Conservation (phyloP, 2,113 vertebrate species). For the Herpetotheres cachinnans region DNA sequence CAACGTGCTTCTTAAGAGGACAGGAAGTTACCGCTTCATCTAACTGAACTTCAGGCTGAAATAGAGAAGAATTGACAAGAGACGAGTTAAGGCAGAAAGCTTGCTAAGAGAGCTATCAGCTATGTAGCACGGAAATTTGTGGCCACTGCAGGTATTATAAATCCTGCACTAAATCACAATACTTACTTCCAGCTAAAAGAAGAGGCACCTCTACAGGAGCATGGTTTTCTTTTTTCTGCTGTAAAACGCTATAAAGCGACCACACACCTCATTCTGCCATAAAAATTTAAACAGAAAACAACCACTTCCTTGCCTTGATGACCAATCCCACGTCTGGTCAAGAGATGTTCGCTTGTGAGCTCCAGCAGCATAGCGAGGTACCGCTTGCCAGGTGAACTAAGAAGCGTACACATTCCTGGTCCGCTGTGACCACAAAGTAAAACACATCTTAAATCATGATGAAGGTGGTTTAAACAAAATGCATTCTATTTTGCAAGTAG, state of each 20-base stretch:
- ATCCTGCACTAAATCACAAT: background rate
- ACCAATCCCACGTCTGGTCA: background rate
- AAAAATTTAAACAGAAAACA: background rate
- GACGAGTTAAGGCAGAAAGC: background rate
- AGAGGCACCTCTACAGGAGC: background rate
- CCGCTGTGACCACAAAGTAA: background rate
- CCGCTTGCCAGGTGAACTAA: background rate
- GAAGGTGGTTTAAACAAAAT: background rate
- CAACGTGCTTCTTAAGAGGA: accelerated
- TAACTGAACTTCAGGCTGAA: background rate
- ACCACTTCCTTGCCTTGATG: background rate
- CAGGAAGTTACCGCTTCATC: background rate
- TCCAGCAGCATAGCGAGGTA: background rate
- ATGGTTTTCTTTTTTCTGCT: background rate
- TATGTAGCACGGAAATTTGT: background rate
- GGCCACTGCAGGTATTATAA: background rate
- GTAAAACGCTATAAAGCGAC: background rate
- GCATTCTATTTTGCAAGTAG: background rate
- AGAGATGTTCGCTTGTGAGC: accelerated
- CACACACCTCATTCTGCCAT: background rate
- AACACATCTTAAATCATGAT: accelerated
- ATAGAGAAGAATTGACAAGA: background rate
- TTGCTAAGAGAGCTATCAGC: background rate
- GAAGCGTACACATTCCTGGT: background rate
- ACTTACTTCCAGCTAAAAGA: background rate